Conservation (phyloP, 2,113 vertebrate genomes). For the Dipodomys spectabilis region DNA sequence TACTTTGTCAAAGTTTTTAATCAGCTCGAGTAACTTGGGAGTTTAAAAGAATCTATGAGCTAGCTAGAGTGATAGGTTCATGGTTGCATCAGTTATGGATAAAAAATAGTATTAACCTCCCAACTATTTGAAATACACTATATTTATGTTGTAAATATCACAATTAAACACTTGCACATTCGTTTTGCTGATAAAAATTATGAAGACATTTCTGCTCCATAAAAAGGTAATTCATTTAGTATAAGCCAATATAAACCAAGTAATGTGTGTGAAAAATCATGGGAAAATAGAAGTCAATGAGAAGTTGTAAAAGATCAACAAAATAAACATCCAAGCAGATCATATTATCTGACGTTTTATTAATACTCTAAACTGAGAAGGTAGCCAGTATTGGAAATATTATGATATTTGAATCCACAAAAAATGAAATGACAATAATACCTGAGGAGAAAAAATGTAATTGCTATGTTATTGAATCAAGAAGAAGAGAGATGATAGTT, state of each 20-base stretch:
- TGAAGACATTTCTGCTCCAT: background rate
- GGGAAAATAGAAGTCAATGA: background rate
- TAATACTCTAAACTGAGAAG: background rate
- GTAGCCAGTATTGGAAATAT: background rate
- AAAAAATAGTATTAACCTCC: background rate
- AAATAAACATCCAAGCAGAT: no score
- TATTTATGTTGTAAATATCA: no score
- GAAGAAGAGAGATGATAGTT: background rate
- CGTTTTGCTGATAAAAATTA: no score
- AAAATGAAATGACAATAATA: background rate
- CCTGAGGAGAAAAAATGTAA: background rate
- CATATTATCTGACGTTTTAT: background rate
- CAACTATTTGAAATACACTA: background rate
- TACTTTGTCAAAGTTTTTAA: no score
- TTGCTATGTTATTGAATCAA: background rate
- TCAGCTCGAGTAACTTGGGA: no score
- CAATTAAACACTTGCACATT: no score
- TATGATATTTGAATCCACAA: background rate
- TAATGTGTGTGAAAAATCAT: background rate
- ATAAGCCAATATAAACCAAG: background rate
- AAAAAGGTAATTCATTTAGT: background rate
- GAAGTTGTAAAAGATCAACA: background rate
- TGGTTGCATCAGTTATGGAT: background rate
- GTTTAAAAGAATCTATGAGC: background rate
- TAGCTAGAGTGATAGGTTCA: background rate